These are phyloP conservation scores for Melanostigma gelatinosum DNA, from an alignment of 2,113 vertebrate genomes.

Conservation along the genomic window DNA sequence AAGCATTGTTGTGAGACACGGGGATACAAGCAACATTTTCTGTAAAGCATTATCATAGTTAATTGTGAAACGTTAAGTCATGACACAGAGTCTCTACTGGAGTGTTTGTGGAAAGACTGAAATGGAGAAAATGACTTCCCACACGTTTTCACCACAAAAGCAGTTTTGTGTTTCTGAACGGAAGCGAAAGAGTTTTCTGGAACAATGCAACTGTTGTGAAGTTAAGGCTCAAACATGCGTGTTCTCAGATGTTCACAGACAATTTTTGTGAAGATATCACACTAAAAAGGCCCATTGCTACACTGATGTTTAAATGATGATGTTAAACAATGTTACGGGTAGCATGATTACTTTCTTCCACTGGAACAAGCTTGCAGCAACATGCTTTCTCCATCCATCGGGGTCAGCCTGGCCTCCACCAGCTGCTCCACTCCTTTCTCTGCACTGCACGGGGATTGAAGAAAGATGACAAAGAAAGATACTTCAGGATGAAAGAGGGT, in stretches of 20 bases:
- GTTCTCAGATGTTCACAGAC: neutral
- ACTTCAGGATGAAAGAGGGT: constrained; percentile 12
- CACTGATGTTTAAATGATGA: neutral
- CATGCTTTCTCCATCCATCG: neutral
- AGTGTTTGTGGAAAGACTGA: neutral
- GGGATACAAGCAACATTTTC: neutral
- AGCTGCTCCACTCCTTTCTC: neutral
- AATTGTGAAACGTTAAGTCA: neutral
- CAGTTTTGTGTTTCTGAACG: neutral
- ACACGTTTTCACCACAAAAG: neutral
- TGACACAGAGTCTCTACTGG: neutral
- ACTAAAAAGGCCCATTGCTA: neutral
- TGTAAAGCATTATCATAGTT: neutral
- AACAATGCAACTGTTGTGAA: neutral
- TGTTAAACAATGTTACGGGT: neutral
- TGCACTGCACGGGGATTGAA: neutral
- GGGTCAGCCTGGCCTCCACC: constrained; percentile 5
- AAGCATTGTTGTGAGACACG: neutral
- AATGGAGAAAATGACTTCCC: neutral
- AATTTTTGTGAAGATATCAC: neutral
- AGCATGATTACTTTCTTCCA: neutral
- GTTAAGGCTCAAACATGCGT: neutral
- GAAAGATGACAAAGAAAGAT: constrained; percentile 29
- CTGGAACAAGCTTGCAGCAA: neutral
- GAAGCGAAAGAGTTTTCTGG: neutral